Evolutionary conservation across 2,113 vertebrate species (phyloP), one percentile per base, ranked within the genome.

Genomic region (Cepphus grylle): DNA sequence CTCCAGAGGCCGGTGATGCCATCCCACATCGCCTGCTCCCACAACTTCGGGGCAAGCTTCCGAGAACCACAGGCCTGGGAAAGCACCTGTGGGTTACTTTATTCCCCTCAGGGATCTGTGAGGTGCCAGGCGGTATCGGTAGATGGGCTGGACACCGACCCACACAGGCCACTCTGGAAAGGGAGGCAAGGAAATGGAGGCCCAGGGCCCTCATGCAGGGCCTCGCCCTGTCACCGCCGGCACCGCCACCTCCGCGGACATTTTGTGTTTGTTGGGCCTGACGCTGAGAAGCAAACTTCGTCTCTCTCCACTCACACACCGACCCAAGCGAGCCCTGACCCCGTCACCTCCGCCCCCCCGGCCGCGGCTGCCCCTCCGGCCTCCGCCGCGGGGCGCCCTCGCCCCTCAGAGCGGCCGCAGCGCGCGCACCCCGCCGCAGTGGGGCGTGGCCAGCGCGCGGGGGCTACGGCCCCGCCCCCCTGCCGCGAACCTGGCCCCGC

Each of bases 311-410:
- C 2, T 1, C n/a, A 26, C 12, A 11, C 11, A 4, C 0, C 30
- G 9, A 8, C 6, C 3, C 4, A 2, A 8, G 6, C 6, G 6
- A 8, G 10, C 5, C 6, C 14, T 0, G 1, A 0, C 5, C 14
- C 47, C 47, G 11, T 6, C 47, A 49, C 29, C 26, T 15, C 12
- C 7, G 2, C 16, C 0, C 0, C 5, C 12, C 19, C 3, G 4
- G 1, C 9, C n/a, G 11, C 43, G 8, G 18, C 65, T 11, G 14
- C 30, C n/a, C 29, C 43, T 4, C 27, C 3, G 10, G 19, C 5
- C n/a, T 38, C 26, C 40, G 22, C 40, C 22, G 27, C 56, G 15
- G 5, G 47, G 1, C 5, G 10, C 55, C 2, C 23, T 3, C 3
- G 5, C 3, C 36, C 30, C 42, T 16, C 36, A 8, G 2, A 14